Evolutionary conservation across 2,113 vertebrate genomes (phyloP), one percentile per base, ranked within the genome.

Genomic region (Shinisaurus crocodilurus): DNA sequence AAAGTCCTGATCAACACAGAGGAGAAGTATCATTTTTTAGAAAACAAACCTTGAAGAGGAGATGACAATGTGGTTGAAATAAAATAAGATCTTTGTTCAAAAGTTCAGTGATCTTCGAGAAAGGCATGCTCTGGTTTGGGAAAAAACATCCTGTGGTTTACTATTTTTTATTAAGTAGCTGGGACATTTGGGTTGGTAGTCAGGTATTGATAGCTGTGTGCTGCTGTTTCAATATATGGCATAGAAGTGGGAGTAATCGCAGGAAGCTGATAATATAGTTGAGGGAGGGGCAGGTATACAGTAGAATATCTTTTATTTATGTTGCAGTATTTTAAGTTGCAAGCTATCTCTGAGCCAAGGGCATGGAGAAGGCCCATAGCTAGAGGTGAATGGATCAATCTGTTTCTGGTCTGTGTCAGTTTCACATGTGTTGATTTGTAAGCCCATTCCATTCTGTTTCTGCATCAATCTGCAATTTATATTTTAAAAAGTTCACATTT

Each of bases 41-140:
- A 48, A 94, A 90, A 45, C 57, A 67, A 54, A 74, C 16, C 6
- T 63, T 16, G 20, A n/a, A 77, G 27, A n/a, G n/a, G n/a, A 43
- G 3, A 4, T 81, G 29, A 50, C 90, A 72, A 88, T 92, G 1
- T 50, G 85, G 27, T 45, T 92, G 27, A 77, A 54, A 65, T 90
- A 76, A 93, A 94, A 74, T 20, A 91, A 84, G 81, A 88, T 54
- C 57, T 91, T 91, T 90, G 34, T 82, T 63, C 85, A 50, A 54
- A 88, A 18, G 20, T 88, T 13, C 82, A 87, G 89, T 89, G 65
- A 0, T 72, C 29, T 82, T 88, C 18, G 50, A 20, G 15, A 85
- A 57, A 2, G 50, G 27, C 16, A 4, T 29, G 57, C 48, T 37
- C 18, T 37, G 12, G 70, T 76, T 82, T 91, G 82, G 45, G 90